A percentile compares a stretch with the other conserved stretches of the same genome.
phyloP scores from a whole-genome alignment of 2,797 vertebrate species.

The Kryptolebias ocellatus region DNA sequence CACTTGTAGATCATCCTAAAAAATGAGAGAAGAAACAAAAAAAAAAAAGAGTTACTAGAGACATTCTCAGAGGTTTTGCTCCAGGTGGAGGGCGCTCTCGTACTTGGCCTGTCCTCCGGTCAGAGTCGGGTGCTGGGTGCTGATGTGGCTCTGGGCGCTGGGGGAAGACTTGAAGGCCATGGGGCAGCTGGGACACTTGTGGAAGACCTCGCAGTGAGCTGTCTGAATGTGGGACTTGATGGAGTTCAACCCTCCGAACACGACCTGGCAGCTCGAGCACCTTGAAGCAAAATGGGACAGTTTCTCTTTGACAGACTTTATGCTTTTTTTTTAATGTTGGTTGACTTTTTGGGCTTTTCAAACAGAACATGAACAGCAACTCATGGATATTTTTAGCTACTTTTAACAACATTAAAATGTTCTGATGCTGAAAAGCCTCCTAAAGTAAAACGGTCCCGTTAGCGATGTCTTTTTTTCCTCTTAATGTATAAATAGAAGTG shows the following conservation, averaged over 20 bases:
- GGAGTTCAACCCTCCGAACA: conserved; percentile 94
- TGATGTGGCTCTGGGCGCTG: conserved; percentile 92
- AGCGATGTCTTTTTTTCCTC: neutral
- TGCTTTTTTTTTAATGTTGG: no score
- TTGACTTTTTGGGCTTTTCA: no score
- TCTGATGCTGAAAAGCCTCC: no score
- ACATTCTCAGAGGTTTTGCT: neutral
- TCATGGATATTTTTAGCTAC: no score
- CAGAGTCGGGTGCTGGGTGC: conserved; percentile 92
- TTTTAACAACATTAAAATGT: no score
- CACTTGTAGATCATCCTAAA: conserved; percentile 97
- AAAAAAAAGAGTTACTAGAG: neutral
- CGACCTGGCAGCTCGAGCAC: conserved; percentile 96
- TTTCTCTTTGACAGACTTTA: no score
- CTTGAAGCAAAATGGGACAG: conserved; percentile 62
- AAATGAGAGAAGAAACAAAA: neutral
- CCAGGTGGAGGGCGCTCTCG: conserved; percentile 2
- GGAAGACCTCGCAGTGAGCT: conserved; percentile 96
- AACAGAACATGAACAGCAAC: no score
- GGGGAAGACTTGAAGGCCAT: conserved; percentile 98
- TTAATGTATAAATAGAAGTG: neutral
- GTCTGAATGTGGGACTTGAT: conserved; percentile 98
- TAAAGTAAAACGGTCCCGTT: no score
- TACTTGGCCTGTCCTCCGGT: conserved; percentile 91
- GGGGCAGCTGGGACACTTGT: conserved; percentile 98